Evolutionary conservation across 2,797 vertebrate genomes (phyloP).

Genomic region (Xenentodon cancila): DNA sequence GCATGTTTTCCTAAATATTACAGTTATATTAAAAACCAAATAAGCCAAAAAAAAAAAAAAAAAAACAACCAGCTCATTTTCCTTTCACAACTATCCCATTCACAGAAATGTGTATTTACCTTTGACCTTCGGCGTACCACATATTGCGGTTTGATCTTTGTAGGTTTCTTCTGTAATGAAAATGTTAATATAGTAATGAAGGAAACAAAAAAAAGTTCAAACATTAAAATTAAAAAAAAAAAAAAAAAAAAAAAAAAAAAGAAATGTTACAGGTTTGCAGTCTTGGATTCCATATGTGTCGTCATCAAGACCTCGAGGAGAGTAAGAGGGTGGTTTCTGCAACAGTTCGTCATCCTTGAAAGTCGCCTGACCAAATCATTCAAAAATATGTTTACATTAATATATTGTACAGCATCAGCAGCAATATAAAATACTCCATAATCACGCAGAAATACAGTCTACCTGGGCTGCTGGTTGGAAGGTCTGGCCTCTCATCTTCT

Average conservation of each 20-base stretch:
- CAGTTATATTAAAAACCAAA: background rate
- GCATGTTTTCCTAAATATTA: constrained; percentile 41
- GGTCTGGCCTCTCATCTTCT: constrained; percentile 11
- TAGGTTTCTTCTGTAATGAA: constrained; percentile 40
- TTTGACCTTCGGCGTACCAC: constrained; percentile 18
- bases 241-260: background rate
- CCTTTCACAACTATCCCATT: no score
- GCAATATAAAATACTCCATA: no score
- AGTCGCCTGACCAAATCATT: constrained; percentile 24
- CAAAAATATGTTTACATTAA: background rate
- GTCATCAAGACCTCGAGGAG: background rate
- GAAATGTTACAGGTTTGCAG: constrained; percentile 45
- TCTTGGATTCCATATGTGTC: constrained; percentile 21
- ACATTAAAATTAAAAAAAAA: background rate
- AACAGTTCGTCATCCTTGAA: constrained; percentile 18
- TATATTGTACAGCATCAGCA: no score
- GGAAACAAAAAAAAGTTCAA: no score
- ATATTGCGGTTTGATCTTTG: constrained; percentile 14
- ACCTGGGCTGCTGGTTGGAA: constrained; percentile 41
- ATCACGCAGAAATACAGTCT: background rate
- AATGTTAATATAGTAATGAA: background rate
- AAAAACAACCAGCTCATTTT: no score
- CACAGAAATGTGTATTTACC: constrained; percentile 18
- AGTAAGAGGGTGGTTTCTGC: background rate
- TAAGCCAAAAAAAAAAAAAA: no score